These are phyloP conservation scores for Hofmannophila pseudospretella DNA, from an alignment of 2,888 invertebrate species.

Conservation along the genomic window DNA sequence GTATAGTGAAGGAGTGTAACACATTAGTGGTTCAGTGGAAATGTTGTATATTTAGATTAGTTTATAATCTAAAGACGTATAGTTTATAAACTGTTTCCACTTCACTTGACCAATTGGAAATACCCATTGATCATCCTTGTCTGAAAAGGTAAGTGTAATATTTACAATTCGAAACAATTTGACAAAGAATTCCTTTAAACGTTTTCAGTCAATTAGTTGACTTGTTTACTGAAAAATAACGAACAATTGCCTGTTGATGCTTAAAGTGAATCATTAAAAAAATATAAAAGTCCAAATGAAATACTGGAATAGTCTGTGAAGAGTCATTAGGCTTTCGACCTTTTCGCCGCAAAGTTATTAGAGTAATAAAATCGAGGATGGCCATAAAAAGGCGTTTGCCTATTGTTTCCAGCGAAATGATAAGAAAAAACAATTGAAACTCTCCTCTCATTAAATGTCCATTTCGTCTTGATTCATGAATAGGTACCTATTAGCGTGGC, in stretches of 20 bases:
- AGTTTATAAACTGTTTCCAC: conserved; percentile 7
- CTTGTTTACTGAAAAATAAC: not conserved
- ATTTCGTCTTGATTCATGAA: too few relatives aligned
- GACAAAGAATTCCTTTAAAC: not conserved
- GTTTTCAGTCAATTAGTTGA: not conserved
- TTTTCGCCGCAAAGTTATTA: conserved; percentile 24
- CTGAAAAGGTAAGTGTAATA: conserved; percentile 26
- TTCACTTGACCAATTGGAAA: conserved; percentile 12
- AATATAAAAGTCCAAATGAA: conserved; percentile 7
- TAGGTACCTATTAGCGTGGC: not conserved
- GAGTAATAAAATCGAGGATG: conserved; percentile 26
- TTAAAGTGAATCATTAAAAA: conserved; percentile 6
- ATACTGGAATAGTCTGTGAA: conserved; percentile 15
- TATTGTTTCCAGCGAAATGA: conserved; percentile 19
- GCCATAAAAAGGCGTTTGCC: conserved; percentile 25
- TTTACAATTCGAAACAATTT: not conserved
- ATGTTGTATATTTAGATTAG: not conserved
- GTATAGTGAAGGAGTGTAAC: conserved; percentile 11
- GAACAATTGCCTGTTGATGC: not conserved
- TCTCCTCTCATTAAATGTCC: not conserved
- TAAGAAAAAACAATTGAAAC: conserved; percentile 13
- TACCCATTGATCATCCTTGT: conserved; percentile 15
- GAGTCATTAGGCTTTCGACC: conserved; percentile 25
- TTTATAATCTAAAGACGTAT: not conserved
- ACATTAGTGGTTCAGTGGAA: conserved; percentile 9